A percentile compares a stretch with the other conserved stretches of the same genome.
phyloP scores from a whole-genome alignment of 92 coral and sea anemone genomes.

The Plumapathes pennacea region DNA sequence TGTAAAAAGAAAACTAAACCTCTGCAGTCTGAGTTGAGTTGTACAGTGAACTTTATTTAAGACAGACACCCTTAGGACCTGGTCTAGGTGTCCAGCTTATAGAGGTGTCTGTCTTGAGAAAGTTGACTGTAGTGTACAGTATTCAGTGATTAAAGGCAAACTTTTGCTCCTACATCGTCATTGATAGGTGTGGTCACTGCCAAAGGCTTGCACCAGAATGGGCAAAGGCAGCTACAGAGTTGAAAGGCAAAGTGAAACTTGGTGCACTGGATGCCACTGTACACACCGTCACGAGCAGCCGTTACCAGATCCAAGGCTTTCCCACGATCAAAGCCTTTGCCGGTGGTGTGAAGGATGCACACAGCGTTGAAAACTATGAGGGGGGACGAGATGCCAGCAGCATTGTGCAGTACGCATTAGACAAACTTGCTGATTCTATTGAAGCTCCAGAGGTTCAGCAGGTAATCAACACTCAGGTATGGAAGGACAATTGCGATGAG shows the following conservation, averaged over 20 bases:
- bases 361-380: constrained; percentile 80
- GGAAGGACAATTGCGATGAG: constrained; percentile 71
- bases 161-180: too few relatives aligned
- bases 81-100: too few relatives aligned
- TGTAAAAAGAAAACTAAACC: too few relatives aligned
- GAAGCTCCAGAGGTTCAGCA: constrained; percentile 84
- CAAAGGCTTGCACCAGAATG: constrained; percentile 97
- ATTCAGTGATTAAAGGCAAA: too few relatives aligned
- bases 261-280: constrained; percentile 95
- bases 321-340: constrained; percentile 94
- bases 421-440: constrained; percentile 73
- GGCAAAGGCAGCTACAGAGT: constrained; percentile 90
- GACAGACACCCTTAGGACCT: too few relatives aligned
- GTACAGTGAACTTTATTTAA: too few relatives aligned
- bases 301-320: constrained; percentile 90
- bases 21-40: too few relatives aligned
- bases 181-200: constrained; percentile 98
- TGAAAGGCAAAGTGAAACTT: constrained; percentile 87
- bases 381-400: constrained; percentile 85
- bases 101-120: too few relatives aligned
- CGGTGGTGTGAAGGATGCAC: constrained; percentile 76
- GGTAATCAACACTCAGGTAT: constrained; percentile 39
- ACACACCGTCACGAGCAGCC: constrained; percentile 70
- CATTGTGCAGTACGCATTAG: constrained; percentile 85
- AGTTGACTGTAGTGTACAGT: too few relatives aligned